Evolutionary conservation across 1,140 invertebrate species (phyloP), one percentile per base, ranked within the genome.

Genomic region (Trichogramma pretiosum): DNA sequence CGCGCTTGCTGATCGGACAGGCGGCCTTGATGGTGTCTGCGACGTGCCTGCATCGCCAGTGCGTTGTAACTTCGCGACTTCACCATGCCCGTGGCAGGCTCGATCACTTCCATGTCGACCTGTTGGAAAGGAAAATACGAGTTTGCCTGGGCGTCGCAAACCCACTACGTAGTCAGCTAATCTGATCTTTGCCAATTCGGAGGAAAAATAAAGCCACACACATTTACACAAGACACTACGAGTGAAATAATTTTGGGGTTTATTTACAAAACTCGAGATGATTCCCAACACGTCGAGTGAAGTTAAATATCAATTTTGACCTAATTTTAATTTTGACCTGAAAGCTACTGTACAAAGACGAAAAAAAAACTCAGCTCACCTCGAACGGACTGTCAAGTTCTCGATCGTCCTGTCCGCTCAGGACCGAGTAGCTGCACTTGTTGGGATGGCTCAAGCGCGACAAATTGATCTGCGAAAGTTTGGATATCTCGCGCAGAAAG

Each of bases 401-500:
- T 42, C 80, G 78, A 54, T 84, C 82, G n/a, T 78, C 77, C 3
- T 78, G 75, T 28, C 73, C 79, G 26, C 74, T 77, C n/a, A 86
- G 68, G 11, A 83, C 81, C 19, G 76, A 81, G 61, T 85, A 86
- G 52, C 79, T 85, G 61, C 82, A 83, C 57, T 80, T 79, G 21
- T 73, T 80, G 5, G 74, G 72, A 44, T 81, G 76, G 46, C 79
- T 80, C 2, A 84, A 65, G 39, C 80, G 72, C 0, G 83, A 80
- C 24, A 85, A 67, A 63, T 84, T 84, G 48, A 85, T 77, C 54
- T 84, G 79, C 4, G 83, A 85, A 4, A 86, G 58, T 61, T 85
- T 84, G 2, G 81, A 80, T 26, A 86, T 84, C 58, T 86, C 84
- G 33, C 79, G 77, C 4, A 84, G 72, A 49, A 84, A 79, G 52